phyloP scores from a whole-genome alignment of 2,888 invertebrate species.

The Diogma glabrata region DNA sequence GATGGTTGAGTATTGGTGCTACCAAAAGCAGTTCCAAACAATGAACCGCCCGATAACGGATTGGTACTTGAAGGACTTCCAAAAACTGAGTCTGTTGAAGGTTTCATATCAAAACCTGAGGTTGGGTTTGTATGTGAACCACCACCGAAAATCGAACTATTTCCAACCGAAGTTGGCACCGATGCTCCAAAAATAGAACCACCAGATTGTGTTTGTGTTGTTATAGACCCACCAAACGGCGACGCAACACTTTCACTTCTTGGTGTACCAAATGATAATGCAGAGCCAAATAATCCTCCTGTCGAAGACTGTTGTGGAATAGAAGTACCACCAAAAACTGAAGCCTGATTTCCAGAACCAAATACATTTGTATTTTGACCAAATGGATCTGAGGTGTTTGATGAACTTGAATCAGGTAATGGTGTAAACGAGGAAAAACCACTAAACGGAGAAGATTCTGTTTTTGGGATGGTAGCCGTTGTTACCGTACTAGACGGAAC shows the following conservation, averaged over 20 bases:
- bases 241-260: background rate
- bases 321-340: background rate
- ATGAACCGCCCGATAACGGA: background rate
- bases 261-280: background rate
- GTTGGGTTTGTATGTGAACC: background rate
- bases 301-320: background rate
- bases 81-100: conserved; percentile 4
- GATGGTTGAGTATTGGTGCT: background rate
- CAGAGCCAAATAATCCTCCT: background rate
- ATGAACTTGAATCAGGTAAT: background rate
- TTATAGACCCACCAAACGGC: conserved; percentile 11
- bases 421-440: background rate
- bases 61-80: background rate
- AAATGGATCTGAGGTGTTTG: background rate
- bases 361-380: background rate
- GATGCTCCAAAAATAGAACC: conserved; percentile 6
- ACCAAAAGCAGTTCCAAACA: conserved; percentile 6
- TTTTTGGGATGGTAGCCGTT: background rate
- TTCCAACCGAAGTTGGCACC: background rate
- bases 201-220: conserved; percentile 13
- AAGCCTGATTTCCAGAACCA: background rate
- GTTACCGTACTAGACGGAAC: background rate
- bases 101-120: background rate
- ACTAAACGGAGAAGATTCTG: background rate
- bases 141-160: background rate